Base-by-base conservation (phyloP, 2,888 invertebrate species). In the Watsonalla binaria region DNA sequence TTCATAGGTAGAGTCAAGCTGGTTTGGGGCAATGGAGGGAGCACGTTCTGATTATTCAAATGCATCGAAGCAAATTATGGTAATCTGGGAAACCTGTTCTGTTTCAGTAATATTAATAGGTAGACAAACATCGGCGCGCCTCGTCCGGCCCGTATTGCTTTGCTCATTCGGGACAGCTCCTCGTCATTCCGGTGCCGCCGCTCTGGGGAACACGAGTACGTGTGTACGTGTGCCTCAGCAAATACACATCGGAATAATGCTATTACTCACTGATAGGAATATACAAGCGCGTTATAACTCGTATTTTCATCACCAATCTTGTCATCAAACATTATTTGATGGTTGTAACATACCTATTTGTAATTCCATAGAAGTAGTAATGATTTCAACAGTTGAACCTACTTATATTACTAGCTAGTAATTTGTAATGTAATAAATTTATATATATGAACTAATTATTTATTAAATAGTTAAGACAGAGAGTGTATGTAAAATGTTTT, bases 1-100 rank as follows among this genome's bases (percentile, higher is more conserved):
- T 81, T 77, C 79, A 78, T 74, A 75, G 78, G 70, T 78, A 79
- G 78, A 69, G 77, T 79, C 74, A 71, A 74, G 74, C 65, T 72
- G 74, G 75, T 68, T 72, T 24, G 24, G 74, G 70, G 67, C 57
- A 68, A 58, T 69, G 74, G 72, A 80, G 75, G 83, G 80, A 81
- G 82, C 87, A 83, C 85, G 86, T 83, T 80, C 86, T 87, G 86
- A 90, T 89, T 89, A 90, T 90, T 88, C 89, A 88, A 89, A 89
- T 89, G 89, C 89, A 90, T 83, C 84, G 86, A 86, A 90, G 86
- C 89, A 89, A 89, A 90, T 89, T 89, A 90, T 90, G 89, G 86
- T 90, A 90, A 89, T 90, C 89, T 84, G 86, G 76, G 83, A 78
- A 86, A 88, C 86, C 88, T 89, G 89, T 78, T 86, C 88, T 86